phyloP scores from a whole-genome alignment of 2,113 vertebrate species.

The Nycticorax nycticorax region DNA sequence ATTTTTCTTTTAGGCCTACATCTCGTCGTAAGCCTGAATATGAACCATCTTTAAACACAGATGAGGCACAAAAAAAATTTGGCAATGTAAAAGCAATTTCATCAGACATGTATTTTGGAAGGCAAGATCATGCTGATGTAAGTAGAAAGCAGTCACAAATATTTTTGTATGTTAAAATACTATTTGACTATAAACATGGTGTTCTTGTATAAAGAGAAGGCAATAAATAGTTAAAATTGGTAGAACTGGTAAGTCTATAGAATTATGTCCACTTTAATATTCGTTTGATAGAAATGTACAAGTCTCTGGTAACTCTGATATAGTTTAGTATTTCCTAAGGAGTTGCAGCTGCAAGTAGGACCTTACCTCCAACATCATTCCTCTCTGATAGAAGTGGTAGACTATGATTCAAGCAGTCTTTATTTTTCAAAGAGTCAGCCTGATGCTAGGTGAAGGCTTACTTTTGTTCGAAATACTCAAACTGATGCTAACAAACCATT shows the following conservation, averaged over 20 bases:
- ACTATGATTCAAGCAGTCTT: neutral
- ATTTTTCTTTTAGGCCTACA: conserved; percentile 67
- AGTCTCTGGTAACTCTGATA: neutral
- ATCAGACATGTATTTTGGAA: conserved; percentile 97
- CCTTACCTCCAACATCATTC: neutral
- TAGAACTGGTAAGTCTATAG: neutral
- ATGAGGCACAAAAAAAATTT: conserved; percentile 92
- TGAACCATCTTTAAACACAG: conserved; percentile 47
- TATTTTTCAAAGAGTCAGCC: neutral
- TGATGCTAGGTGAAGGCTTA: neutral
- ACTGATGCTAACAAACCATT: neutral
- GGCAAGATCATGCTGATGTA: conserved; percentile 87
- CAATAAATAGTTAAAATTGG: neutral
- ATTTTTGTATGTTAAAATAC: neutral
- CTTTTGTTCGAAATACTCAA: neutral
- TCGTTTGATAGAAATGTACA: neutral
- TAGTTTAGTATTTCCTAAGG: neutral
- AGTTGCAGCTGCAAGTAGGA: neutral
- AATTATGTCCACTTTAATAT: neutral
- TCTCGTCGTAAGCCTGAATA: conserved; percentile 83
- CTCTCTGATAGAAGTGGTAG: neutral
- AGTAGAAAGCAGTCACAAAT: neutral
- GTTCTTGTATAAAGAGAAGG: neutral
- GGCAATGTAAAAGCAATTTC: conserved; percentile 91
- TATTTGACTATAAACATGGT: neutral